Evolutionary conservation across 2,797 vertebrate genomes (phyloP).

Genomic region (Chloroceryle inda): DNA sequence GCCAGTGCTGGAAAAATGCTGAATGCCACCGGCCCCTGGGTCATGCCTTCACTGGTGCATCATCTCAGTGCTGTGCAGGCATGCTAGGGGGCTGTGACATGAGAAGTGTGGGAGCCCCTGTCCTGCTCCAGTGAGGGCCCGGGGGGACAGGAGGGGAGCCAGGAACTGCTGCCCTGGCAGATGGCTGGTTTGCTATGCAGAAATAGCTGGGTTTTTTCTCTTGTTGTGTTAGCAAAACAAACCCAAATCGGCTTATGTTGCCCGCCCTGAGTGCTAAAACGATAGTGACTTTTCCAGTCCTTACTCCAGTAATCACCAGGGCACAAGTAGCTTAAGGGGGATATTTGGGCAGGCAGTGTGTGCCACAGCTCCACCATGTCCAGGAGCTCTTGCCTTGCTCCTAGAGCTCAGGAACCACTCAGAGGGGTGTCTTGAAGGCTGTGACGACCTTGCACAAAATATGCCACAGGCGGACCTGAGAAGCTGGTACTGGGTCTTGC

Average conservation of each 20-base stretch:
- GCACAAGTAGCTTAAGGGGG: not conserved
- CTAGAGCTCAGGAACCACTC: not conserved
- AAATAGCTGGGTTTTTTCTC: not conserved
- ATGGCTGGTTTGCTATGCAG: not conserved
- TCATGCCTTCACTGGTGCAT: not conserved
- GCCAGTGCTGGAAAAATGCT: rapidly evolving
- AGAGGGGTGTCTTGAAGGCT: not conserved
- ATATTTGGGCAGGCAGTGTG: not conserved
- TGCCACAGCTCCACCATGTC: not conserved
- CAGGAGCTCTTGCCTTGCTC: not conserved
- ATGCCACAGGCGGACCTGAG: not conserved
- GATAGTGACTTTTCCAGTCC: not conserved
- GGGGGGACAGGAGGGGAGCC: not conserved
- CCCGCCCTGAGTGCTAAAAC: not conserved
- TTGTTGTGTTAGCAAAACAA: constrained; percentile 9
- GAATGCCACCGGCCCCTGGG: not conserved
- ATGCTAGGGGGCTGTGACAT: rapidly evolving
- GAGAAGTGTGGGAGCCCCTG: not conserved
- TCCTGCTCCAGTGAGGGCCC: rapidly evolving
- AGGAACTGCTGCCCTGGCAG: not conserved
- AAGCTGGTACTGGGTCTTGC: not conserved
- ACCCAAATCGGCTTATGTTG: not conserved
- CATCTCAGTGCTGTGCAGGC: rapidly evolving
- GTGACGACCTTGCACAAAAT: not conserved
- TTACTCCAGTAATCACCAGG: not conserved